Percentiles rank a stretch among this genome's conserved stretches.
Conservation (phyloP, 2,797 vertebrate species). For the Coregonus suidteri region DNA sequence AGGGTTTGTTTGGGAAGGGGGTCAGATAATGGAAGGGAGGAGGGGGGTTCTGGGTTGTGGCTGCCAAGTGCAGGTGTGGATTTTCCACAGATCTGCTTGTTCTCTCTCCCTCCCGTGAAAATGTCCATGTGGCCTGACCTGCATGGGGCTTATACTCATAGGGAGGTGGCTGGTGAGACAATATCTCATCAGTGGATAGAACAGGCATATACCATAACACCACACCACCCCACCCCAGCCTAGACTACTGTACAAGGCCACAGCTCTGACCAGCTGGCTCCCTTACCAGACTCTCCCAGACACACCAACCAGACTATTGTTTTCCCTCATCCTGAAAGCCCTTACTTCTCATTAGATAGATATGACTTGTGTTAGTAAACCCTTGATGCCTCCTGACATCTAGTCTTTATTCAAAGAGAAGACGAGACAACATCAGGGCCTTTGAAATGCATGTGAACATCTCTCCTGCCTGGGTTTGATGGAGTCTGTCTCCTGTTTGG, state of each 20-base stretch:
- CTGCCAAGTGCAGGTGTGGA: slow-evolving; percentile 21
- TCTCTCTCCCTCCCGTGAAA: slow-evolving; percentile 16
- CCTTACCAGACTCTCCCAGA: not conserved
- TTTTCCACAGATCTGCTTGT: slow-evolving; percentile 27
- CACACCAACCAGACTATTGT: not conserved
- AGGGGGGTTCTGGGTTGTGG: slow-evolving; percentile 1
- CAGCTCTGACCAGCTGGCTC: not conserved
- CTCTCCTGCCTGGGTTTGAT: slow-evolving; percentile 29
- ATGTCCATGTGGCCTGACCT: not conserved
- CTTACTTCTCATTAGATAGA: slow-evolving; percentile 12
- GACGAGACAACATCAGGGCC: slow-evolving; percentile 41
- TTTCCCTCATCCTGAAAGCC: slow-evolving; percentile 17
- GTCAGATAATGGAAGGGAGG: not conserved
- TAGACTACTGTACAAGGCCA: not conserved
- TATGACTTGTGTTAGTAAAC: slow-evolving; percentile 19
- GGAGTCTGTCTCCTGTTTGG: slow-evolving; percentile 48
- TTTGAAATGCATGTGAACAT: slow-evolving; percentile 41
- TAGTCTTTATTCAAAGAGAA: slow-evolving; percentile 33
- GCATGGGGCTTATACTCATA: not conserved
- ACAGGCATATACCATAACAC: not conserved
- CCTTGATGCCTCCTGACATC: slow-evolving; percentile 29
- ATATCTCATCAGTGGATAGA: not conserved
- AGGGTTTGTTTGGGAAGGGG: slow-evolving; percentile 16
- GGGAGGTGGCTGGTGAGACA: not conserved
- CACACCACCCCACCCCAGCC: not conserved